Percentiles rank a stretch among this genome's conserved stretches.
These are phyloP conservation scores for Sminthopsis crassicaudata DNA, from an alignment of 2,113 vertebrate species.

Conservation along the genomic window DNA sequence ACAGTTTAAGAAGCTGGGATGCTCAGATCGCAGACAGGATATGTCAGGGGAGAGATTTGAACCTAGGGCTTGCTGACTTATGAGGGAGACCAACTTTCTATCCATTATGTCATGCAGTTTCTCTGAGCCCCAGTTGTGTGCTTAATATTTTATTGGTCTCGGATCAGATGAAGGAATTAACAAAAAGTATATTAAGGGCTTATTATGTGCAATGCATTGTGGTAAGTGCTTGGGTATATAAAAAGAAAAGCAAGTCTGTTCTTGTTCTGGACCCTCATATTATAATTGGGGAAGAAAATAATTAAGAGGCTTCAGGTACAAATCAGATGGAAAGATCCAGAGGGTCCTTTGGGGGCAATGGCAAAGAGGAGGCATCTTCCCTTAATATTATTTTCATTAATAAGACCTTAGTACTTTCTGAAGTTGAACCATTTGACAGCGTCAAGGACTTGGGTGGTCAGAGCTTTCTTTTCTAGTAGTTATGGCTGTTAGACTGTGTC, in stretches of 20 bases:
- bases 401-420: neutral
- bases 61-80: neutral
- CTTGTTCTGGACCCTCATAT: neutral
- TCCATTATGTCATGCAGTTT: neutral
- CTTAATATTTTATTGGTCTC: neutral
- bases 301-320: neutral
- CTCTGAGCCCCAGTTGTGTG: neutral
- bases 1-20: too few species aligned
- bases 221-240: neutral
- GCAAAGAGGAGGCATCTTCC: neutral
- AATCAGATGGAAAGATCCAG: neutral
- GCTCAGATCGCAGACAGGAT: neutral
- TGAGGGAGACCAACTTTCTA: neutral
- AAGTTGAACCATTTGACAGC: neutral
- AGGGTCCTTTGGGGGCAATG: neutral
- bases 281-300: neutral
- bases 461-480: neutral
- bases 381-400: neutral
- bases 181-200: neutral
- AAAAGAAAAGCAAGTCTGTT: neutral
- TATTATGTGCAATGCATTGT: neutral
- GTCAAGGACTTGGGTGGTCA: neutral
- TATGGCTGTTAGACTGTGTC: neutral
- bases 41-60: neutral
- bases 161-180: neutral